Base-by-base conservation (phyloP, 2,888 invertebrate species). In the Heteromurus nitidus region DNA sequence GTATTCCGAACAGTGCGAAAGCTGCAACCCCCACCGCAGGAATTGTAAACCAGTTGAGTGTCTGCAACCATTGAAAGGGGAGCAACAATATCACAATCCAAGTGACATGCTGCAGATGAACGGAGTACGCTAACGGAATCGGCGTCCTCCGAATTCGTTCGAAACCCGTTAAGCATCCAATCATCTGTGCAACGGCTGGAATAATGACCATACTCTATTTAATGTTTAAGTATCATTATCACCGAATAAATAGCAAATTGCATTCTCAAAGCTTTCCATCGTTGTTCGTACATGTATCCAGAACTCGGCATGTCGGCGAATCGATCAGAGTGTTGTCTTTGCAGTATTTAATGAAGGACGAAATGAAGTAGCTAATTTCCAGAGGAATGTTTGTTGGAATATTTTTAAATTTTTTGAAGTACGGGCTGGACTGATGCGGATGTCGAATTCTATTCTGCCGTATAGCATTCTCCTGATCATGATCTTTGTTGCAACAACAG, bases 111-210 rank as follows among this genome's bases (percentile, higher is more conserved):
- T 80, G 84, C 36, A 82, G 82, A 81, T 86, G 86, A 11, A 86
- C 85, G 24, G 84, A 84, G 60, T 86, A 86, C 0, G 85, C 86
- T 24, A 86, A 58, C 16, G 86, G 86, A 30, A 86, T 86, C 18
- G 86, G 86, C 18, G 86, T 86, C 28, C 86, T 50, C 11, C 84
- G 62, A 82, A 86, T 86, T 50, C 86, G 30, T 36, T 86, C 86
- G 58, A 86, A 86, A 18, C 85, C 83, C 16, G 82, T 82, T n/a
- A 86, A 69, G 72, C 85, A 86, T 30, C 85, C 86, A 22, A 86
- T 84, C 44, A 86, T 62, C 31, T 55, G 70, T 47, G 70, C 82
- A 9, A 85, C 36, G 18, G 85, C 85, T 84, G 53, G 24, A 55
- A 31, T 2, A 30, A 62, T 31, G 7, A 22, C 9, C 16, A n/a